These are phyloP conservation scores for Melitaea cinxia DNA, from an alignment of 1,140 invertebrate species.

Conservation along the genomic window DNA sequence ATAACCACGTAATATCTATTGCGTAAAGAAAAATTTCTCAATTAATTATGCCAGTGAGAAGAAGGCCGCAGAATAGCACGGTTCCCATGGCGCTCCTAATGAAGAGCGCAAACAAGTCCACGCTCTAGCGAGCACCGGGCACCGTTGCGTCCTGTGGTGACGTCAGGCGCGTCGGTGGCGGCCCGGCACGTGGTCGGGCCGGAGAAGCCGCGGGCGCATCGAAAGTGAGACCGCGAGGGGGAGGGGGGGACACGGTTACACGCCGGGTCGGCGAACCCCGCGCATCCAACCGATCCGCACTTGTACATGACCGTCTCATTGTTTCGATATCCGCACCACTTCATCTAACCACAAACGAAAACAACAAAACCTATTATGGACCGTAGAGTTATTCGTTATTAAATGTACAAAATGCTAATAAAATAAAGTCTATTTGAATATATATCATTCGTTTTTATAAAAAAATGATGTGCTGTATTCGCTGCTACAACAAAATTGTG, in stretches of 20 bases:
- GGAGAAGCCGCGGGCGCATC: conserved; percentile 72
- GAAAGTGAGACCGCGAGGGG: conserved; percentile 72
- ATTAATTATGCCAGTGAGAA: conserved; percentile 25
- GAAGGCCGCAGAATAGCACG: conserved; percentile 46
- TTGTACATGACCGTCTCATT: conserved; percentile 71
- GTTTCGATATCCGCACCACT: conserved; percentile 58
- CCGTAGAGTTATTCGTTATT: not conserved
- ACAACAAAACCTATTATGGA: not conserved
- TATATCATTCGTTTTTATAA: too few relatives aligned
- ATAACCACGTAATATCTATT: not conserved
- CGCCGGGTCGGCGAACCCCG: conserved; percentile 63
- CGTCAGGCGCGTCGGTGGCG: conserved; percentile 56
- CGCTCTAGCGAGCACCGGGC: conserved; percentile 49
- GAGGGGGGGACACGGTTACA: conserved; percentile 47
- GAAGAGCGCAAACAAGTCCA: conserved; percentile 65
- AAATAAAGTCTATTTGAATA: not conserved
- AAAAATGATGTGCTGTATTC: too few relatives aligned
- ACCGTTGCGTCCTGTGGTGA: conserved; percentile 64
- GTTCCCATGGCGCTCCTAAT: conserved; percentile 67
- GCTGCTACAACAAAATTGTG: too few relatives aligned
- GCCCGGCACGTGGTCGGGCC: conserved; percentile 72
- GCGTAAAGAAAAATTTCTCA: not conserved
- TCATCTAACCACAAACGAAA: not conserved
- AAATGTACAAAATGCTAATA: not conserved
- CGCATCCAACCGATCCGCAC: conserved; percentile 74